phyloP scores from a whole-genome alignment of 2,797 vertebrate species.

The Cygnus olor region DNA sequence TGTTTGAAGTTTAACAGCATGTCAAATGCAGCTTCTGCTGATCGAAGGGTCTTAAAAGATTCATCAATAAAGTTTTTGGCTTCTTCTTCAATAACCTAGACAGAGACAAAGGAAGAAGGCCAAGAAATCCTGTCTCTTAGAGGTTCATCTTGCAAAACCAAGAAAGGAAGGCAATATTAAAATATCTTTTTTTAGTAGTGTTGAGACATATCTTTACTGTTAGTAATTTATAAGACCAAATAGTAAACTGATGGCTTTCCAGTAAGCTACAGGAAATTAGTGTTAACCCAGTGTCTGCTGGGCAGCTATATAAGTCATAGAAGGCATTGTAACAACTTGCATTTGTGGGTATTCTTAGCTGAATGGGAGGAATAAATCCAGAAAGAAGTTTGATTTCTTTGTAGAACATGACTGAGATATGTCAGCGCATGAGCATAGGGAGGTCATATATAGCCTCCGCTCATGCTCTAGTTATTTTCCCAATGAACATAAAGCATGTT shows the following conservation, averaged over 20 bases:
- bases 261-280: neutral
- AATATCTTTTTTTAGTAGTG: neutral
- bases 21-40: constrained; percentile 89
- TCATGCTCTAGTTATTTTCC: neutral
- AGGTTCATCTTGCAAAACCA: neutral
- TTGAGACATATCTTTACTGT: neutral
- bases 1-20: constrained; percentile 91
- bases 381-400: neutral
- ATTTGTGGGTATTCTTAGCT: neutral
- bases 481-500: neutral
- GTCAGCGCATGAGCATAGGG: neutral
- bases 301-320: neutral
- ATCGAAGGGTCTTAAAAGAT: constrained; percentile 90
- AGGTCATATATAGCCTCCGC: neutral
- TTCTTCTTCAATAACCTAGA: constrained; percentile 89
- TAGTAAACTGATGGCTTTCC: neutral
- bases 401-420: neutral
- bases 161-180: neutral
- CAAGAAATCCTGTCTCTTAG: neutral
- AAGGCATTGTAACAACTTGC: neutral
- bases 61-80: constrained; percentile 89
- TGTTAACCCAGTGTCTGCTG: neutral
- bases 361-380: neutral
- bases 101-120: neutral
- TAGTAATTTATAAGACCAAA: too few species aligned